These are phyloP conservation scores for Dromius quadrimaculatus DNA, from an alignment of 2,888 invertebrate species.

Conservation along the genomic window DNA sequence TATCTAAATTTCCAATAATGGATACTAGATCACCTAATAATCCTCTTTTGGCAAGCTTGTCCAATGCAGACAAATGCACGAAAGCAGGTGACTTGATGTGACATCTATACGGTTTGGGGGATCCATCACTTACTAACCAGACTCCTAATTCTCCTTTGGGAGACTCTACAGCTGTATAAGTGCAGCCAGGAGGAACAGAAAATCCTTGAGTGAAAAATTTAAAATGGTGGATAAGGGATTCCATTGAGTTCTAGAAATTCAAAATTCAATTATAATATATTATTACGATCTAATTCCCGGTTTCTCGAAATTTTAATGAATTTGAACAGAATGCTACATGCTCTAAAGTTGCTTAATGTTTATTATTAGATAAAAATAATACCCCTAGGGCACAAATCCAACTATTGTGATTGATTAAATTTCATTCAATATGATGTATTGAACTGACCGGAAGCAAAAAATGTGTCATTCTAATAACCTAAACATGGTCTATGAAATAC, in stretches of 20 bases:
- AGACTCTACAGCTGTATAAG: conserved; percentile 83
- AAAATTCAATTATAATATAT: not conserved
- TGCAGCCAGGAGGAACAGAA: conserved; percentile 85
- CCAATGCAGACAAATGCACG: conserved; percentile 74
- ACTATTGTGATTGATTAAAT: too few relatives aligned
- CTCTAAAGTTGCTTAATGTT: too few relatives aligned
- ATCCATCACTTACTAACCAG: conserved; percentile 88
- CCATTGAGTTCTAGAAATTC: conserved; percentile 76
- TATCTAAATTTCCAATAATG: conserved; percentile 77
- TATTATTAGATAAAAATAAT: too few relatives aligned
- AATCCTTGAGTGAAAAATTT: conserved; percentile 87
- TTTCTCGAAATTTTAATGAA: too few relatives aligned
- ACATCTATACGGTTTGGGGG: conserved; percentile 74
- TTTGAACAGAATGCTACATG: too few relatives aligned
- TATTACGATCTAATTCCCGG: not conserved
- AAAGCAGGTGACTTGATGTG: conserved; percentile 70
- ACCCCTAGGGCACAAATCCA: too few relatives aligned
- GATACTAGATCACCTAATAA: conserved; percentile 83
- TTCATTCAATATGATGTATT: too few relatives aligned
- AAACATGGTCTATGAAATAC: too few relatives aligned
- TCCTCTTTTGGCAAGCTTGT: conserved; percentile 67
- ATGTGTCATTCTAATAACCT: too few relatives aligned
- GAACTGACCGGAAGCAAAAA: too few relatives aligned
- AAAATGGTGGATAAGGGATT: conserved; percentile 90
- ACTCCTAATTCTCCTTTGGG: conserved; percentile 92